Evolutionary conservation across 2,113 vertebrate species (phyloP).

Genomic region (Dasyprocta punctata): DNA sequence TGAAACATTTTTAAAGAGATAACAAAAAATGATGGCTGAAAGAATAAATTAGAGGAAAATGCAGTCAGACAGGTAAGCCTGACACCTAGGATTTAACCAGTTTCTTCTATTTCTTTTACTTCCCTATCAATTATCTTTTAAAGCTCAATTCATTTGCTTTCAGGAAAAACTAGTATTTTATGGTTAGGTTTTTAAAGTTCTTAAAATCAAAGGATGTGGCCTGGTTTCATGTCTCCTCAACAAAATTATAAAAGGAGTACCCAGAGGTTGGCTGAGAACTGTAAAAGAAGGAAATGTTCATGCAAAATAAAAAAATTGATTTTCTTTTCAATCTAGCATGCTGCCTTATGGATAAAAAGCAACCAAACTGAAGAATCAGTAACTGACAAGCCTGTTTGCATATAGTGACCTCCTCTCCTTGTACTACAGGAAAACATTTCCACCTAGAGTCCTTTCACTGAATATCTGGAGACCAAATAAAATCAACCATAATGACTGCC

Average conservation of each 20-base stretch:
- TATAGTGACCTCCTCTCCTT: constrained; percentile 76
- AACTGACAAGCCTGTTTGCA: constrained; percentile 74
- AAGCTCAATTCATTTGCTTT: constrained; percentile 34
- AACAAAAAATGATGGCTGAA: not conserved
- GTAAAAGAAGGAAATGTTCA: not conserved
- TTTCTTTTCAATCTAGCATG: not conserved
- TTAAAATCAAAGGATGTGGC: not conserved
- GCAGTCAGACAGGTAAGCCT: not conserved
- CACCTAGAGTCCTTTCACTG: constrained; percentile 85
- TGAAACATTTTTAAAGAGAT: not conserved
- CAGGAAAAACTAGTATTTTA: constrained; percentile 34
- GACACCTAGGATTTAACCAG: not conserved
- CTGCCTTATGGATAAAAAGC: constrained; percentile 42
- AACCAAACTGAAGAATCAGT: constrained; percentile 61
- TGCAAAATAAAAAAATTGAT: constrained; percentile 36
- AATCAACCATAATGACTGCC: constrained; percentile 70
- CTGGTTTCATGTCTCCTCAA: constrained; percentile 13
- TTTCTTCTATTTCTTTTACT: not conserved
- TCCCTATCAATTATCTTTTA: not conserved
- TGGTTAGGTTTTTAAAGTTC: constrained; percentile 31
- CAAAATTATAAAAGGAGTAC: not conserved
- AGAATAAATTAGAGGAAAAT: constrained; percentile 12
- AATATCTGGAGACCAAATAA: constrained; percentile 81
- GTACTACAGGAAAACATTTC: constrained; percentile 84
- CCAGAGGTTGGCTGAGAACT: not conserved